These are phyloP conservation scores for Polypterus bichir DNA, from an alignment of 2,113 vertebrate genomes.

Conservation along the genomic window DNA sequence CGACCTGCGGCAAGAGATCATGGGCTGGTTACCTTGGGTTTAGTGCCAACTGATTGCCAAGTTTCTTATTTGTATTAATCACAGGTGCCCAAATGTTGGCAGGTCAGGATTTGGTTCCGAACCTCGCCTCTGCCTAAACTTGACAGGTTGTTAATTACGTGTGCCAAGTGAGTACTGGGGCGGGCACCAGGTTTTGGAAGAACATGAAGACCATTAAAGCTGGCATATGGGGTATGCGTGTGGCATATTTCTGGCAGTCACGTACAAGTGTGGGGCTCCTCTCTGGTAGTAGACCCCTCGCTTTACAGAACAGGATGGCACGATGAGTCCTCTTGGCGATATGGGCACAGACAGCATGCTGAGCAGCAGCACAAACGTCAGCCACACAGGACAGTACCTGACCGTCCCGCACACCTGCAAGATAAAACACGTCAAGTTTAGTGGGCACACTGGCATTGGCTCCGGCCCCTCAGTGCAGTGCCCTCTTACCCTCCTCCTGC, in stretches of 20 bases:
- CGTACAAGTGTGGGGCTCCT: conserved; percentile 63
- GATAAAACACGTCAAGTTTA: conserved; percentile 16
- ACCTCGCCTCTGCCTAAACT: too few species aligned
- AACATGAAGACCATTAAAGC: too few species aligned
- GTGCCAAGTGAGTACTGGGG: too few species aligned
- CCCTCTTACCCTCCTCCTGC: conserved; percentile 70
- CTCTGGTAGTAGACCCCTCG: conserved; percentile 45
- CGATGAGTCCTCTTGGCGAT: conserved; percentile 69
- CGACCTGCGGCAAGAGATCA: conserved; percentile 48
- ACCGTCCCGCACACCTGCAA: conserved; percentile 59
- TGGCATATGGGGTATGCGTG: too few species aligned
- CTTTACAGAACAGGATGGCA: conserved; percentile 76
- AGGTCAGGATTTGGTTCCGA: too few species aligned
- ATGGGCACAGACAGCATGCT: conserved; percentile 61
- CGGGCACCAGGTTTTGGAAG: too few species aligned
- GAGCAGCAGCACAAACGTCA: conserved; percentile 73
- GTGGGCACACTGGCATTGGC: not conserved
- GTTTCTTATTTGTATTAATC: not conserved
- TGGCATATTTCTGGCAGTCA: not conserved
- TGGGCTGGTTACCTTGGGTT: not conserved
- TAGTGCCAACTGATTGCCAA: not conserved
- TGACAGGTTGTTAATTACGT: too few species aligned
- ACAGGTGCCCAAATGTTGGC: too few species aligned
- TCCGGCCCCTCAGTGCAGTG: not conserved
- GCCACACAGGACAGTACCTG: conserved; percentile 62